phyloP scores from a whole-genome alignment of 2,797 vertebrate species.

The Siniperca undulata region DNA sequence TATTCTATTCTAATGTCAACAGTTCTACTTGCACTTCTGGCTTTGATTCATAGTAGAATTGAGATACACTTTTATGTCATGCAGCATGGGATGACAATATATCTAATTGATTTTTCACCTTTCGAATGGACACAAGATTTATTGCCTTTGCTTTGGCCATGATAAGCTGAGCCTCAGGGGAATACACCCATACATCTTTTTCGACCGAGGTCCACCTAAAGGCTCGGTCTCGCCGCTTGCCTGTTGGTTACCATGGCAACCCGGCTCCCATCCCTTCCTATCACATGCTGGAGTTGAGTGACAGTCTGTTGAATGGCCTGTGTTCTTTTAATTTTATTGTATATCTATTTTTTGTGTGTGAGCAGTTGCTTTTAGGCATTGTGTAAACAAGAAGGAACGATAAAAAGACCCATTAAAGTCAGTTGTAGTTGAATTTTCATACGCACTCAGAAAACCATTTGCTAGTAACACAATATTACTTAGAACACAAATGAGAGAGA shows the following conservation, averaged over 20 bases:
- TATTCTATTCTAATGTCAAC: background rate
- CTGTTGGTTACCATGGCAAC: conserved; percentile 54
- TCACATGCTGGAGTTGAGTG: conserved; percentile 1
- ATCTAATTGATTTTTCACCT: conserved; percentile 53
- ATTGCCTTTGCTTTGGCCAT: conserved; percentile 51
- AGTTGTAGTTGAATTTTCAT: too few species aligned
- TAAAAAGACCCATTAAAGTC: too few species aligned
- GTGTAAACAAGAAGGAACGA: background rate
- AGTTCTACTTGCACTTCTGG: background rate
- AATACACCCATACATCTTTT: conserved; percentile 49
- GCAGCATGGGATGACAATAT: conserved; percentile 4
- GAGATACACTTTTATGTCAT: conserved; percentile 9
- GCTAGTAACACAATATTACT: background rate
- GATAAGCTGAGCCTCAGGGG: conserved; percentile 17
- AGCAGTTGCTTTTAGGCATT: background rate
- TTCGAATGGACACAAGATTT: conserved; percentile 54
- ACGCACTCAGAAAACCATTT: background rate
- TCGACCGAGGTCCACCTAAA: conserved; percentile 22
- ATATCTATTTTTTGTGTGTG: background rate
- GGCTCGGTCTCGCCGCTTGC: conserved; percentile 12
- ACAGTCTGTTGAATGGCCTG: background rate
- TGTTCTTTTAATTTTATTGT: conserved; percentile 14
- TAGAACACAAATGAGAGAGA: background rate
- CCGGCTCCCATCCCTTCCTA: conserved; percentile 17
- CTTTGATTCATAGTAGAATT: conserved; percentile 34